Evolutionary conservation across 2,113 vertebrate species (phyloP), one percentile per base, ranked within the genome.

Genomic region (Peucedramus taeniatus): DNA sequence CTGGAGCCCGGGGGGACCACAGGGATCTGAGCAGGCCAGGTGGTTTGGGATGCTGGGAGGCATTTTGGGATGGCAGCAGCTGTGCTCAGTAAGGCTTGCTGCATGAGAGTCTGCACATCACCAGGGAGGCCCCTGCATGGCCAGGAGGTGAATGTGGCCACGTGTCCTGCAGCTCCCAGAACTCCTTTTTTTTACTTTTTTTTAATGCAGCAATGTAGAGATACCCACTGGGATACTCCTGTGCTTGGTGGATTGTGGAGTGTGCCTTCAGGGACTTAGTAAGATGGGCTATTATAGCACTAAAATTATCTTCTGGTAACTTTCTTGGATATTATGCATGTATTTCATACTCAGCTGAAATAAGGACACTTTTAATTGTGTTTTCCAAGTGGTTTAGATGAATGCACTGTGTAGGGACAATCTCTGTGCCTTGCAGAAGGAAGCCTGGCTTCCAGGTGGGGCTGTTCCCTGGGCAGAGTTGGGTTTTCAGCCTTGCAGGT

Each of bases 271-370:
- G 86, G 76, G 86, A 90, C 64, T 81, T 33, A 40, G 80, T 74
- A 70, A 74, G 68, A 78, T 51, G 47, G 56, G 47, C 49, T 87
- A 37, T 94, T 92, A 92, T 9, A 74, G 80, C 72, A 83, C 71
- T 93, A 89, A 92, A 94, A 94, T 93, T 75, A 92, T 47, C 71
- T 90, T 88, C 92, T 92, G 40, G 81, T 85, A 53, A 76, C 78
- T 91, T 87, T 33, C 63, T 51, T 64, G 88, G 47, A 54, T 47
- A 50, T 88, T 92, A 92, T 77, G 90, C 75, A 61, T 88, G 82
- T 12, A 77, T 95, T 94, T 96, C 85, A 70, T 86, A 92, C 71
- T 77, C 90, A 57, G 54, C 82, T 94, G 92, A 88, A 90, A 50
- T 88, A 90, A 95, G 88, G 66, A 28, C 66, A 63, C 30, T 90